Percentiles rank a stretch among this genome's conserved stretches.
Evolutionary conservation across 1,140 invertebrate genomes (phyloP).

Genomic region (Aphidius gifuensis): DNA sequence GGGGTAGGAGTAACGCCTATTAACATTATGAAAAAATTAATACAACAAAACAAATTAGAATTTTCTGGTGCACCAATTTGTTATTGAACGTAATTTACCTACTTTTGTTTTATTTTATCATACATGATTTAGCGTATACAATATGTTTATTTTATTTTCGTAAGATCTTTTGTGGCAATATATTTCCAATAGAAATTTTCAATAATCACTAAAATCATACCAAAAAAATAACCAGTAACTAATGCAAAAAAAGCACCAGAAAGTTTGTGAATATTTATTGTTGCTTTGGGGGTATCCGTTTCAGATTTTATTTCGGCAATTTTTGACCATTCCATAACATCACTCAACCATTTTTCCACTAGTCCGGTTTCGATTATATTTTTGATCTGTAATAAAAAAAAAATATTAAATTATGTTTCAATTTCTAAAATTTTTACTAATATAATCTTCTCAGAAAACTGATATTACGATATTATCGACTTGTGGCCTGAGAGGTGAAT

Average conservation of each 20-base stretch:
- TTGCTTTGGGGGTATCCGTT: conserved; percentile 60
- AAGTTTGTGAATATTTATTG: conserved; percentile 73
- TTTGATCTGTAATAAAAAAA: conserved; percentile 50
- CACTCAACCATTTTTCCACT: conserved; percentile 74
- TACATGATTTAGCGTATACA: no score
- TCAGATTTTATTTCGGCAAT: conserved; percentile 54
- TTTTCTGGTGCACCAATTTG: no score
- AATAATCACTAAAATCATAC: conserved; percentile 56
- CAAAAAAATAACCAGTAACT: conserved; percentile 64
- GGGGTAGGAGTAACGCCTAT: no score
- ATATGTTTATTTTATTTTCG: conserved; percentile 15
- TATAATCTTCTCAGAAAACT: no score
- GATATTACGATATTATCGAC: conserved; percentile 61
- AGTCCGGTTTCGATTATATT: conserved; percentile 72
- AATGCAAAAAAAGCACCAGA: conserved; percentile 72
- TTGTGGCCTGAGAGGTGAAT: conserved; percentile 71
- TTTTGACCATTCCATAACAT: conserved; percentile 62
- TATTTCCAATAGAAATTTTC: conserved; percentile 68
- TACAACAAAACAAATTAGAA: no score
- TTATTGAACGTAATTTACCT: no score
- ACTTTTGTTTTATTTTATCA: no score
- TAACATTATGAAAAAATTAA: no score
- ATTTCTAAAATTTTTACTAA: no score
- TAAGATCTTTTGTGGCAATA: conserved; percentile 63
- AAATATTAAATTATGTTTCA: background rate